Percentiles rank a stretch among this genome's conserved stretches.
Evolutionary conservation across 2,113 vertebrate species (phyloP).

Genomic region (Pterocles gutturalis): DNA sequence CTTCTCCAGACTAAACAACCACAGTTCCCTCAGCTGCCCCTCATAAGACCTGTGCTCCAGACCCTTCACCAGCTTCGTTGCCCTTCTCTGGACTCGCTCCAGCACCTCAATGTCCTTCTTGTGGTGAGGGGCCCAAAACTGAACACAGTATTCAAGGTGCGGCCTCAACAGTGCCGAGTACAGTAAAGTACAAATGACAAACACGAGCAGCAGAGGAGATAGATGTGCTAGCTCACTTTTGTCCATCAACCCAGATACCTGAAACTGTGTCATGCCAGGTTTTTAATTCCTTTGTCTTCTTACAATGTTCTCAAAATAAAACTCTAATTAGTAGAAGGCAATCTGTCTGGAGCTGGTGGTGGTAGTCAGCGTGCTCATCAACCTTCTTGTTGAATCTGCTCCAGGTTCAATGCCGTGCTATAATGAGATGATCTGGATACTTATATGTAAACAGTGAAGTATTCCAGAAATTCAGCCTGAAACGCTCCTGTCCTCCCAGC

Average conservation of each 20-base stretch:
- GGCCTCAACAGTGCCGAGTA: too few relatives aligned
- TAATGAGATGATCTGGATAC: accelerated
- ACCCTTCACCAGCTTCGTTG: too few relatives aligned
- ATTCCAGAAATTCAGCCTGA: background rate
- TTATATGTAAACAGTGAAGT: background rate
- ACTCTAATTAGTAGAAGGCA: background rate
- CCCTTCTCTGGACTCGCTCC: too few relatives aligned
- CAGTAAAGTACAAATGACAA: background rate
- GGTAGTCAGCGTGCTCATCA: accelerated
- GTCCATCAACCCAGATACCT: background rate
- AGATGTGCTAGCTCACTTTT: background rate
- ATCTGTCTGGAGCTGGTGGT: background rate
- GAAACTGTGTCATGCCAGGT: background rate
- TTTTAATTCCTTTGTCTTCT: background rate
- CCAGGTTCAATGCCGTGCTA: background rate
- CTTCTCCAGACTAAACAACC: too few relatives aligned
- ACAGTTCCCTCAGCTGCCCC: too few relatives aligned
- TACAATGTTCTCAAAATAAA: background rate
- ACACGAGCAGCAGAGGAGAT: background rate
- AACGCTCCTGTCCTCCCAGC: background rate
- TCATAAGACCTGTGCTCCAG: too few relatives aligned
- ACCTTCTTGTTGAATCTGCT: background rate
- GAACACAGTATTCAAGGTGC: too few relatives aligned
- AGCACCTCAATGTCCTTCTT: too few relatives aligned
- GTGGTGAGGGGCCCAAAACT: background rate